A percentile compares a stretch with the other conserved stretches of the same genome.
These are phyloP conservation scores for Eupelmus urozonus DNA, from an alignment of 2,888 invertebrate species.

Conservation along the genomic window DNA sequence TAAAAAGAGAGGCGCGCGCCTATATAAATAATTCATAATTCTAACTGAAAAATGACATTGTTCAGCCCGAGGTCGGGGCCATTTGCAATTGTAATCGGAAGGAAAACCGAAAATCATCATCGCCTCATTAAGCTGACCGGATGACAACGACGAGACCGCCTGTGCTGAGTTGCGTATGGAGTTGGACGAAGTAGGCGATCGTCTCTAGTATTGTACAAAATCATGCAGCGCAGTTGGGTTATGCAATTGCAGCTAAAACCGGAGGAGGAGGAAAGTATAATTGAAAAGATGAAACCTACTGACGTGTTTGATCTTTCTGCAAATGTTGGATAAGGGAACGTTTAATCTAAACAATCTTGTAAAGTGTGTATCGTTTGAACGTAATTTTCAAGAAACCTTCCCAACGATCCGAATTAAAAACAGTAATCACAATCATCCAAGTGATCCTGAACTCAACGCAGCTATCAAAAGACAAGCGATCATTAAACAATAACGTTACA, in stretches of 20 bases:
- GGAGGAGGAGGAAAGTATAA: too few relatives aligned
- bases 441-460: too few relatives aligned
- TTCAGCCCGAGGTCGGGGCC: neutral
- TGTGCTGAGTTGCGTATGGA: neutral
- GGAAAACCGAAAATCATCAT: conserved; percentile 34
- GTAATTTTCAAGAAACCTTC: neutral
- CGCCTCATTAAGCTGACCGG: conserved; percentile 13
- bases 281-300: too few relatives aligned
- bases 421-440: too few relatives aligned
- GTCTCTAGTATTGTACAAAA: neutral
- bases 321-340: too few relatives aligned
- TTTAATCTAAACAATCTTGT: too few relatives aligned
- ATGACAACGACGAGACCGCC: neutral
- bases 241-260: conserved; percentile 5
- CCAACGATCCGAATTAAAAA: too few relatives aligned
- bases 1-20: too few relatives aligned
- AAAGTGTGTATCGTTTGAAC: too few relatives aligned
- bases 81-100: conserved; percentile 40
- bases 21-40: conserved; percentile 48
- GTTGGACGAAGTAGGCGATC: neutral
- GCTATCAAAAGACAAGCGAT: too few relatives aligned
- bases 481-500: too few relatives aligned
- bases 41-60: conserved; percentile 17
- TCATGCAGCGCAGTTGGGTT: neutral
- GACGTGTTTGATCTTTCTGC: too few relatives aligned